Base-by-base conservation (phyloP, 1,140 invertebrate genomes). In the Stenopsyche tienmushanensis region DNA sequence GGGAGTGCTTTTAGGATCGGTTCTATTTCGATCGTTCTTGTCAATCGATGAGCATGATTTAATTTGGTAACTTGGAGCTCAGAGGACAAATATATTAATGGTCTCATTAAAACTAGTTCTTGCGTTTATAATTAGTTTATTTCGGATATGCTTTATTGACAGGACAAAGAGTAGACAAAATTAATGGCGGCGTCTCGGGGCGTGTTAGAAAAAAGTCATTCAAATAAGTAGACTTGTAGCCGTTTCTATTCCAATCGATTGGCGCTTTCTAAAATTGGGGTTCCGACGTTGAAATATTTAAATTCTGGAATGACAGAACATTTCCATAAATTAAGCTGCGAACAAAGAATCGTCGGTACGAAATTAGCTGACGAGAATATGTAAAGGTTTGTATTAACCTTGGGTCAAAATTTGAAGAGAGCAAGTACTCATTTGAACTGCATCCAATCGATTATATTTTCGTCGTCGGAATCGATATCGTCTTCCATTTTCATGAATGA, bases 41-140 rank as follows among this genome's bases (percentile, higher is more conserved):
- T n/a, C n/a, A 34, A 7, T 34, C 29, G 29, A 34, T 34, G 29
- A 34, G 29, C 29, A 34, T 7, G 5, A 34, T 13, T 47, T 47
- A 9, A 47, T 47, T 47, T 47, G 44, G 44, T 5, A 18, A 9
- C 44, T 47, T 47, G 5, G 10, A 13, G 17, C 44, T 7, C 7
- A 47, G 44, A 47, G 18, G 44, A 15, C 17, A 20, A 20, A 15
- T 8, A 47, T 47, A 47, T 47, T 13, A 47, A 47, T 47, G 44
- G 44, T 47, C 44, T 47, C 44, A 18, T 47, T 47, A 47, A 47
- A 47, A 47, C 7, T 7, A 13, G 17, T 47, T 20, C 29, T 34
- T 34, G 29, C 29, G 29, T 34, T 47, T 7, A 18, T 47, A 47
- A 47, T 20, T 5, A 47, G 18, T 9, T 8, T 15, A 20, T 47